Base-by-base conservation (phyloP, 2,113 vertebrate species). In the Rhinopomastus cyanomelas region DNA sequence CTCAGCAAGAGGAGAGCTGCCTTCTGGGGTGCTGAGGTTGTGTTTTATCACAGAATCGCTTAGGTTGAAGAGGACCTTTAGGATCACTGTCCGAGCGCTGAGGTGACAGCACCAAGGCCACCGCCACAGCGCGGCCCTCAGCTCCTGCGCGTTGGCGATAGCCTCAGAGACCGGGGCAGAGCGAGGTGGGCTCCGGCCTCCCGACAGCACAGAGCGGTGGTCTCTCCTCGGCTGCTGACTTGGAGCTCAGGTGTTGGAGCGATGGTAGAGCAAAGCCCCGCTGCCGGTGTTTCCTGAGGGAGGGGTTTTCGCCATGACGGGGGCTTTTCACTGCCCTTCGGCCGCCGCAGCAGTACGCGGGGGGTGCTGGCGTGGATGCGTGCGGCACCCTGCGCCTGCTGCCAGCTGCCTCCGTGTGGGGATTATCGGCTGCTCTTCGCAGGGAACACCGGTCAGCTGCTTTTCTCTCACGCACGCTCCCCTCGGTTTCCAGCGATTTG, bases 361-460 rank as follows among this genome's bases (percentile, higher is more conserved):
- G n/a, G 44, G 92, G 83, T 94, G 83, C 86, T 48, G 20, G 0
- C 5, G 56, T 56, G 88, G 80, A 64, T 96, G 68, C 64, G 76
- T 77, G 52, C 56, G 90, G 88, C 88, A 95, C 34, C 79, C 90
- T 48, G 73, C 23, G 15, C 20, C 66, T 46, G 73, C 64, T 74
- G 86, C 83, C 94, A 94, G 90, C 81, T 49, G 17, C 32, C 83
- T 34, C 88, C 27, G 65, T 22, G 73, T 8, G 1, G 88, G 94
- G 90, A 95, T 96, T 93, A 95, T 75, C 34, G 8, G 83, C 9
- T 17, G 23, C 76, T 90, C 93, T 85, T 82, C 16, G 59, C 75
- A 74, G 92, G 91, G 67, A 85, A 42, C 91, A 85, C 72, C 12
- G 87, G 84, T 93, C 94, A 93, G 92, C 91, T 92, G 95, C 55